A percentile compares a stretch with the other conserved stretches of the same genome.
These are phyloP conservation scores for Gonioctena quinquepunctata DNA, from an alignment of 1,140 invertebrate species.

Conservation along the genomic window DNA sequence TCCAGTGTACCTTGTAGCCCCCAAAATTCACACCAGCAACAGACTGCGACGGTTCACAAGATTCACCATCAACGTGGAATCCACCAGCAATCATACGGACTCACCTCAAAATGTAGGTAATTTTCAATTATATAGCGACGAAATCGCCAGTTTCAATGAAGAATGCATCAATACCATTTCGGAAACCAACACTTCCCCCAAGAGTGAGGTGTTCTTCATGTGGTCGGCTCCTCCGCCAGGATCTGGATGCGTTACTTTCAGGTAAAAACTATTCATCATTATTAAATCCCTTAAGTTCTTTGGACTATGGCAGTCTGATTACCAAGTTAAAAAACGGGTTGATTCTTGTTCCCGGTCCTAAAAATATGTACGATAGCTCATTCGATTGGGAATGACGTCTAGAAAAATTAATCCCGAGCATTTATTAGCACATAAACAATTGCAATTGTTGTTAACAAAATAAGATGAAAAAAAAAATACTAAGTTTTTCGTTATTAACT, in stretches of 20 bases:
- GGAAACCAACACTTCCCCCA: constrained; percentile 75
- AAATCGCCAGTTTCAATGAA: constrained; percentile 78
- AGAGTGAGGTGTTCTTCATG: constrained; percentile 86
- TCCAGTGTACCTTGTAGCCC: constrained; percentile 75
- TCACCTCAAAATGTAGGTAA: constrained; percentile 67
- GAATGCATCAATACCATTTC: constrained; percentile 85
- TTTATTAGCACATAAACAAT: too few relatives aligned
- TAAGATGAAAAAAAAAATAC: too few relatives aligned
- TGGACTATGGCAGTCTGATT: too few relatives aligned
- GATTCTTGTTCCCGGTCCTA: too few relatives aligned
- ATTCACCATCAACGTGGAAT: constrained; percentile 81
- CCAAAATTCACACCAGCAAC: constrained; percentile 64
- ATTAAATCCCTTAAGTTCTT: too few relatives aligned
- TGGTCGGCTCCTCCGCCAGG: constrained; percentile 85
- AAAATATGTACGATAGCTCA: too few relatives aligned
- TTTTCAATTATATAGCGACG: constrained; percentile 83
- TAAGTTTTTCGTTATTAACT: too few relatives aligned
- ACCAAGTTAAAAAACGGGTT: too few relatives aligned
- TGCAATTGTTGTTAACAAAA: too few relatives aligned
- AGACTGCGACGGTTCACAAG: constrained; percentile 73
- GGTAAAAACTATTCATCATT: constrained; percentile 58
- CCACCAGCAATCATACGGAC: constrained; percentile 60
- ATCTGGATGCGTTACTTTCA: constrained; percentile 83
- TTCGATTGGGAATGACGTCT: too few relatives aligned
- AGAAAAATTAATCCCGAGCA: too few relatives aligned